Conservation (phyloP, 23 tunicate genomes). For the Phallusia fumigata region DNA sequence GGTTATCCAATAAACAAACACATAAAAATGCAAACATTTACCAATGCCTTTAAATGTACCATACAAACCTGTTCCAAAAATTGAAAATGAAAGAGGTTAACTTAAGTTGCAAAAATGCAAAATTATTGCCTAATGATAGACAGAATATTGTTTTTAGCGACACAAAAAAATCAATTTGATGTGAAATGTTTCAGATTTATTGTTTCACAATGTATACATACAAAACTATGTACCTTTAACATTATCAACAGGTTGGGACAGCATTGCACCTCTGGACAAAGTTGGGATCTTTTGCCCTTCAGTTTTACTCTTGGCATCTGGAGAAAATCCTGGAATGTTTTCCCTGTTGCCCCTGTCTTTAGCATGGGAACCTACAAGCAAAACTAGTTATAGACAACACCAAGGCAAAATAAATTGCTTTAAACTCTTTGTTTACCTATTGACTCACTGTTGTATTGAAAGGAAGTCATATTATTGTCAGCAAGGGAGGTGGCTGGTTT, state of each 20-base stretch:
- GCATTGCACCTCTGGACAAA: slow-evolving; percentile 3
- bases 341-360: not conserved
- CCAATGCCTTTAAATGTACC: too few relatives aligned
- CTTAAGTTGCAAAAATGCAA: not conserved
- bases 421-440: not conserved
- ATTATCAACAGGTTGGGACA: not conserved
- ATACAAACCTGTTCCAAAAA: too few relatives aligned
- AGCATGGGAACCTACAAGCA: too few relatives aligned
- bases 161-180: too few relatives aligned
- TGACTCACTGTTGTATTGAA: not conserved
- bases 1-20: not conserved
- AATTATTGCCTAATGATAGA: too few relatives aligned
- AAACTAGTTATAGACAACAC: too few relatives aligned
- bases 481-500: not conserved
- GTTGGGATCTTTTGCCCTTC: slow-evolving; percentile 53
- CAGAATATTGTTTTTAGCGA: too few relatives aligned
- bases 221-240: not conserved
- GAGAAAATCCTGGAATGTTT: slow-evolving; percentile 37
- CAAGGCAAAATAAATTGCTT: too few relatives aligned
- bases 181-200: too few relatives aligned
- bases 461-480: not conserved
- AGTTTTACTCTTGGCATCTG: not conserved
- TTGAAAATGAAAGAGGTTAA: too few relatives aligned
- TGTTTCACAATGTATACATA: not conserved
- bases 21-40: not conserved